These are phyloP conservation scores for Melanotaenia boesemani DNA, from an alignment of 2,797 vertebrate genomes.

Conservation along the genomic window DNA sequence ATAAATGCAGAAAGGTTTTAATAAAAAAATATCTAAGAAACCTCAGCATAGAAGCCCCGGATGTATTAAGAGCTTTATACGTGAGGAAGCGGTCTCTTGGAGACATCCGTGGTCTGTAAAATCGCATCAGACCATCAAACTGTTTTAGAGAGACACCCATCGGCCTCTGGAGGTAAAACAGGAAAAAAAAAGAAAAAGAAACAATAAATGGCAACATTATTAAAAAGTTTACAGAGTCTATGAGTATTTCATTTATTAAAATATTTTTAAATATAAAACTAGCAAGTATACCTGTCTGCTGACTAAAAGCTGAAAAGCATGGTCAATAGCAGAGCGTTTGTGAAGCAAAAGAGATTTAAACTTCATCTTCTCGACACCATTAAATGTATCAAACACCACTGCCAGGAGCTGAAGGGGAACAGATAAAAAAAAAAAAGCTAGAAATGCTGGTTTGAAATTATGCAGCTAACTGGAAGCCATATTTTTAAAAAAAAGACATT, in stretches of 20 bases:
- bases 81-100: constrained; percentile 93
- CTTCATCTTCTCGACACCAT: constrained; percentile 96
- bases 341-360: constrained; percentile 97
- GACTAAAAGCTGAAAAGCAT: constrained; percentile 91
- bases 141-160: constrained; percentile 92
- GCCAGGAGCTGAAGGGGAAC: constrained; percentile 89
- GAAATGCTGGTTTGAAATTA: constrained; percentile 2
- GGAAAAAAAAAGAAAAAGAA: background rate
- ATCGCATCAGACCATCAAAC: constrained; percentile 96
- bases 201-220: background rate
- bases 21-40: constrained; percentile 49
- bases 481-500: background rate
- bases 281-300: constrained; percentile 87
- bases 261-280: background rate
- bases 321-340: constrained; percentile 93
- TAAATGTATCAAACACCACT: constrained; percentile 98
- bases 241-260: background rate
- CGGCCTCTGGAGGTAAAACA: constrained; percentile 83
- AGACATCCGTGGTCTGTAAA: constrained; percentile 93
- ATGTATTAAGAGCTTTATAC: constrained; percentile 93
- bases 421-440: background rate
- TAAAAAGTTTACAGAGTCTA: background rate
- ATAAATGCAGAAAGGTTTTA: background rate
- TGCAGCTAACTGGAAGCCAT: background rate
- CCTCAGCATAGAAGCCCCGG: constrained; percentile 89